Evolutionary conservation across 2,888 invertebrate genomes (phyloP).

Genomic region (Geotrupes spiniger): DNA sequence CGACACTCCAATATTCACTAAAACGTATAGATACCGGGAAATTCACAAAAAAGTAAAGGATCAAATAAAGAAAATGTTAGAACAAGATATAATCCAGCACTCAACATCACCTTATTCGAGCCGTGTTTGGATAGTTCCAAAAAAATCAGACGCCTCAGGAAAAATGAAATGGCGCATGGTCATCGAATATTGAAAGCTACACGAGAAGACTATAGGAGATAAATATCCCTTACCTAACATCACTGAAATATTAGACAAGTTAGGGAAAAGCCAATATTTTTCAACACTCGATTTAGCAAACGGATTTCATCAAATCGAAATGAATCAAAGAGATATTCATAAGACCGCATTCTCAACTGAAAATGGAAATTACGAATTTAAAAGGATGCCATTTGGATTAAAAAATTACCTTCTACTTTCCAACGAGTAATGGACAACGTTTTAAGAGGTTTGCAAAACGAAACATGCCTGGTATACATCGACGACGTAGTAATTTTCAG

Average conservation of each 20-base stretch:
- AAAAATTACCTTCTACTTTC: slow-evolving; percentile 39
- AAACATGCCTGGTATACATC: slow-evolving; percentile 30
- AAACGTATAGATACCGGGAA: slow-evolving; percentile 32
- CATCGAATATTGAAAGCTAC: slow-evolving; percentile 29
- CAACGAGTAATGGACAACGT: slow-evolving; percentile 38
- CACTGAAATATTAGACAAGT: slow-evolving; percentile 36
- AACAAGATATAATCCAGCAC: slow-evolving; percentile 27
- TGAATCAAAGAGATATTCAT: slow-evolving; percentile 25
- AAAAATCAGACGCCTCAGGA: slow-evolving; percentile 32
- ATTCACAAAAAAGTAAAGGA: slow-evolving; percentile 31
- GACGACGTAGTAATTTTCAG: slow-evolving; percentile 34
- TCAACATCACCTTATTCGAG: slow-evolving; percentile 23
- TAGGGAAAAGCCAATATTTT: slow-evolving; percentile 37
- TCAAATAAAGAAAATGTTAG: slow-evolving; percentile 27
- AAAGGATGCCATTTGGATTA: slow-evolving; percentile 38
- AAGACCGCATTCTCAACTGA: slow-evolving; percentile 37
- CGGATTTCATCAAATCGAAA: slow-evolving; percentile 39
- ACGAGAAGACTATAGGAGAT: slow-evolving; percentile 36
- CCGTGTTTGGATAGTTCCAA: slow-evolving; percentile 38
- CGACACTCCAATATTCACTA: slow-evolving; percentile 27
- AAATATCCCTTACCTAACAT: slow-evolving; percentile 28
- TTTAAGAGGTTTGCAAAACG: slow-evolving; percentile 32
- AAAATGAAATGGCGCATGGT: slow-evolving; percentile 29
- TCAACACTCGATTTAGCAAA: slow-evolving; percentile 35
- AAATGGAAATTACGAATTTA: slow-evolving; percentile 36